Conservation (phyloP, 2,888 invertebrate species). For the Lepidonotus clava region DNA sequence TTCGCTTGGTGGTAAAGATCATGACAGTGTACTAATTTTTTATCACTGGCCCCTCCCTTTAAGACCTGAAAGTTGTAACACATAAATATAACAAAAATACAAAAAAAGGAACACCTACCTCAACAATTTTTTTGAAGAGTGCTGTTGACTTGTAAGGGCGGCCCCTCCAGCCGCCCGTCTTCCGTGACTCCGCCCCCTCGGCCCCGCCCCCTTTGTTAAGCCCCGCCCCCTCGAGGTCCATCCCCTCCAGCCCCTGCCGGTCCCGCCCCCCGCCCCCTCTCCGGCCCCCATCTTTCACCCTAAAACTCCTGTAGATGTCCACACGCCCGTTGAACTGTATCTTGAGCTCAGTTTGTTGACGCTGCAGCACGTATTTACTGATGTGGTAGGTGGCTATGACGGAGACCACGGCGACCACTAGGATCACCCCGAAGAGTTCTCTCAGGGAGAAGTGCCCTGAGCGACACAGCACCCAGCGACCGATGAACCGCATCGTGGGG, state of each 20-base stretch:
- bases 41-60: too few species aligned
- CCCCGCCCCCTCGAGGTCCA: conserved; percentile 52
- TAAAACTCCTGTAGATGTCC: conserved; percentile 56
- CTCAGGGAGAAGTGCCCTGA: conserved; percentile 52
- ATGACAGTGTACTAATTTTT: too few species aligned
- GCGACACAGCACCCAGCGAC: conserved; percentile 41
- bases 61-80: not conserved
- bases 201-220: not conserved
- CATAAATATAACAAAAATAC: not conserved
- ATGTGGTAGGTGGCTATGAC: conserved; percentile 55
- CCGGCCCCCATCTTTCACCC: not conserved
- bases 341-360: conserved; percentile 52
- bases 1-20: too few species aligned
- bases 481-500: conserved; percentile 9
- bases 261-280: not conserved
- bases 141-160: conserved; percentile 33
- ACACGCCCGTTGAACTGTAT: conserved; percentile 57
- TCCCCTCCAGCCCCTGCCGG: conserved; percentile 54
- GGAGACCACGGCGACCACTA: conserved; percentile 54
- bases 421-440: conserved; percentile 56
- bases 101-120: conserved; percentile 15
- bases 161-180: conserved; percentile 42
- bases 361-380: conserved; percentile 49
- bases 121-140: conserved; percentile 35
- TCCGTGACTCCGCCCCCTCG: not conserved